A percentile compares a stretch with the other conserved stretches of the same genome.
Conservation (phyloP, 2,113 vertebrate genomes). For the Engystomops pustulosus region DNA sequence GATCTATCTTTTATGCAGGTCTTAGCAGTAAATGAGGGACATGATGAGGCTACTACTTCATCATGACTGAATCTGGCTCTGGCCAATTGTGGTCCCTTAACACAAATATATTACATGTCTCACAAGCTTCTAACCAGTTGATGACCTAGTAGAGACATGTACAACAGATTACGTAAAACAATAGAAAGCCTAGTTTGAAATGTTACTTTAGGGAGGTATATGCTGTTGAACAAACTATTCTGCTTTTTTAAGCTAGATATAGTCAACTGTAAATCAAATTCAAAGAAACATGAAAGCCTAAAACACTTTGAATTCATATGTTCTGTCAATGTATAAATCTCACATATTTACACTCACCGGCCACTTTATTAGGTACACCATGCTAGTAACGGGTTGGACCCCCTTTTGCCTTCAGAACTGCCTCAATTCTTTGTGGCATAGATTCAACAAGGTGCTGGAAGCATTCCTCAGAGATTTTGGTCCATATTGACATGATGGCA, state of each 20-base stretch:
- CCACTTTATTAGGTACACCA: too few relatives aligned
- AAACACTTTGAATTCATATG: too few relatives aligned
- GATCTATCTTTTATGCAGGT: slow-evolving; percentile 83
- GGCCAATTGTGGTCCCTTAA: slow-evolving; percentile 69
- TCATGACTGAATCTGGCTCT: slow-evolving; percentile 65
- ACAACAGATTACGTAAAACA: not conserved
- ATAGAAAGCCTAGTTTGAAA: not conserved
- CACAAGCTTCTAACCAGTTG: slow-evolving; percentile 9
- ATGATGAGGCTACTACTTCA: slow-evolving; percentile 76
- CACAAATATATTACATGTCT: slow-evolving; percentile 74
- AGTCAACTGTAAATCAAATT: too few relatives aligned
- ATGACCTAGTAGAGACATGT: slow-evolving; percentile 10
- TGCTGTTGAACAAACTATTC: not conserved
- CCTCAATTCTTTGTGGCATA: too few relatives aligned
- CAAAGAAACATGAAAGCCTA: too few relatives aligned
- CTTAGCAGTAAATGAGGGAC: slow-evolving; percentile 79
- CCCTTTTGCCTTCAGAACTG: too few relatives aligned
- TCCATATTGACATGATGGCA: too few relatives aligned
- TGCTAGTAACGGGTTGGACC: too few relatives aligned
- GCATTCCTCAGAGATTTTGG: too few relatives aligned
- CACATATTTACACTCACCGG: too few relatives aligned
- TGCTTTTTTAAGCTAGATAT: not conserved
- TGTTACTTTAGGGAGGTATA: not conserved
- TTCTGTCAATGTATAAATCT: too few relatives aligned
- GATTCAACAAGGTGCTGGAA: too few relatives aligned